These are phyloP conservation scores for Kryptopterus vitreolus DNA, from an alignment of 2,797 vertebrate species.

Conservation along the genomic window DNA sequence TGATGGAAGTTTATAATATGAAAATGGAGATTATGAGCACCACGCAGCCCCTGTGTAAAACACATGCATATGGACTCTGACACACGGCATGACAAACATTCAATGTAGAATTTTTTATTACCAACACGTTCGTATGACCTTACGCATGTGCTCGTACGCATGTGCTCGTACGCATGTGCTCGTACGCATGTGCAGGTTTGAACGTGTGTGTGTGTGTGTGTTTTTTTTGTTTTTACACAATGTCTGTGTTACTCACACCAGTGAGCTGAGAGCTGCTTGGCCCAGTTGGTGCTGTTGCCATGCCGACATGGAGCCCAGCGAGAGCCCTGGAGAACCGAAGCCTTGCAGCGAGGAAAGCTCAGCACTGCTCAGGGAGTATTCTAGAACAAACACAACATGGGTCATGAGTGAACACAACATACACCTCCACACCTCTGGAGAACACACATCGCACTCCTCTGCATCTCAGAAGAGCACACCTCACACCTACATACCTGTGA, in stretches of 20 bases:
- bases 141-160: background rate
- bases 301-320: conserved; percentile 93
- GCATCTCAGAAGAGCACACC: conserved; percentile 21
- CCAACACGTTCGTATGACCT: conserved; percentile 29
- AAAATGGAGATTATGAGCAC: too few species aligned
- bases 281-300: conserved; percentile 98
- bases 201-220: conserved; percentile 7
- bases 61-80: background rate
- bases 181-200: conserved; percentile 3
- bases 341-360: conserved; percentile 96
- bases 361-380: conserved; percentile 95
- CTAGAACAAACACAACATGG: conserved; percentile 72
- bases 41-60: too few species aligned
- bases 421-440: conserved; percentile 53
- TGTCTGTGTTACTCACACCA: conserved; percentile 87
- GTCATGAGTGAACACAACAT: conserved; percentile 60
- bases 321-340: conserved; percentile 93
- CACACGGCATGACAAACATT: background rate
- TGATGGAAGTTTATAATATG: background rate
- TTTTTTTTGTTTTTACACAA: conserved; percentile 22
- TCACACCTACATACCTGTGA: conserved; percentile 32
- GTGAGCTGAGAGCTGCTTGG: conserved; percentile 93
- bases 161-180: background rate
- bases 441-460: conserved; percentile 49
- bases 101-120: background rate